Evolutionary conservation across 1,140 invertebrate genomes (phyloP).

Genomic region (Himalopsyche phryganea): DNA sequence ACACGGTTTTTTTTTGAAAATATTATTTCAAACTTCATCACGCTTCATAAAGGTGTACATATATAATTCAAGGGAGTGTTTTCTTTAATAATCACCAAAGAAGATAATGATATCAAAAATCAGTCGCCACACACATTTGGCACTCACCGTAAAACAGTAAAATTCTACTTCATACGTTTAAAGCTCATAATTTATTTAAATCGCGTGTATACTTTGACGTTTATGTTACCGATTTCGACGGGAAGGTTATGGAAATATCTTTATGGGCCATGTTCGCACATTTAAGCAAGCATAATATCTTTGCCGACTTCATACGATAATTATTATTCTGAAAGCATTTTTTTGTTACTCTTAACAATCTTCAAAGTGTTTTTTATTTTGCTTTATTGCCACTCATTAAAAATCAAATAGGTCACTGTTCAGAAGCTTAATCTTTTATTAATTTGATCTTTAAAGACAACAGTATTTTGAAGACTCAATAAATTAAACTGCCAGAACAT

Average conservation of each 20-base stretch:
- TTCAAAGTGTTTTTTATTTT: slow-evolving; percentile 15
- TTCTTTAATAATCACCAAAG: too few relatives aligned
- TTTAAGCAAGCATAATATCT: slow-evolving; percentile 5
- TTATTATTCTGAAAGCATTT: neutral
- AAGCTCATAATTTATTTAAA: slow-evolving; percentile 31
- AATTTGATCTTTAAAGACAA: too few relatives aligned
- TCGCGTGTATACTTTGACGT: slow-evolving; percentile 32
- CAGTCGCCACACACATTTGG: slow-evolving; percentile 1
- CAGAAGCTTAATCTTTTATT: slow-evolving; percentile 15
- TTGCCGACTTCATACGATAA: neutral
- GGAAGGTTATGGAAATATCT: slow-evolving; percentile 33
- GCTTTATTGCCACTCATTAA: slow-evolving; percentile 16
- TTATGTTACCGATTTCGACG: slow-evolving; percentile 30
- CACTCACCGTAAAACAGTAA: slow-evolving; percentile 12
- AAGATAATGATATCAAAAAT: too few relatives aligned
- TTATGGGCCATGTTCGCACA: slow-evolving; percentile 22
- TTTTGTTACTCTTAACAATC: neutral
- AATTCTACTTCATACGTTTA: slow-evolving; percentile 25
- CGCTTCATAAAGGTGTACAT: too few relatives aligned
- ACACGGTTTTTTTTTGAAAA: too few relatives aligned
- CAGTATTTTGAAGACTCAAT: too few relatives aligned
- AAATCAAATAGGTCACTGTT: slow-evolving; percentile 16
- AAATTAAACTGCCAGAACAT: too few relatives aligned
- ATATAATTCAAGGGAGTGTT: too few relatives aligned
- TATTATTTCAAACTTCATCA: too few relatives aligned